Conservation (phyloP, 2,888 invertebrate species). For the Dryococelus australis region DNA sequence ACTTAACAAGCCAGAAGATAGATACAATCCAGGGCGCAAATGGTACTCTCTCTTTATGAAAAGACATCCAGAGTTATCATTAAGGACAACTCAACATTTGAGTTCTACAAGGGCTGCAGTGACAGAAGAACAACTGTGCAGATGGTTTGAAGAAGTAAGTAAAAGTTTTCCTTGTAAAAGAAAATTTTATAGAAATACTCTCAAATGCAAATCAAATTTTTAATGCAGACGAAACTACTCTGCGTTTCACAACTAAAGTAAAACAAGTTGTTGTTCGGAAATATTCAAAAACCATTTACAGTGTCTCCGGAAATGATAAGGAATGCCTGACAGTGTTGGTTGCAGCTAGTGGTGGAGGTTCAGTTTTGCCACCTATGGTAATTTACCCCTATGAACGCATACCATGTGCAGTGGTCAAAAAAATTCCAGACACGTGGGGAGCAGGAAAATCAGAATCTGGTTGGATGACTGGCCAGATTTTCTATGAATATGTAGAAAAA, state of each 20-base stretch:
- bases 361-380: conserved; percentile 44
- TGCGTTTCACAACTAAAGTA: conserved; percentile 54
- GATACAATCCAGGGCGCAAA: conserved; percentile 47
- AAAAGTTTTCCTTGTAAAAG: conserved; percentile 49
- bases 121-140: conserved; percentile 50
- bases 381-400: conserved; percentile 46
- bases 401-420: conserved; percentile 44
- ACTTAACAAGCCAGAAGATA: conserved; percentile 37
- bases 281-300: conserved; percentile 45
- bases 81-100: conserved; percentile 52
- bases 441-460: conserved; percentile 46
- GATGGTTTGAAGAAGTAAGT: conserved; percentile 53
- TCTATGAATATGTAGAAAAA: conserved; percentile 47
- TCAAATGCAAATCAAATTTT: conserved; percentile 55
- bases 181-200: conserved; percentile 48
- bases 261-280: conserved; percentile 52
- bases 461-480: conserved; percentile 47
- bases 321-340: conserved; percentile 51
- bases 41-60: conserved; percentile 55
- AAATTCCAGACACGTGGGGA: conserved; percentile 44
- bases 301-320: conserved; percentile 51
- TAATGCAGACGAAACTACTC: too few relatives aligned
- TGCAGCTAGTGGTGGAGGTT: conserved; percentile 50
- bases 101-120: conserved; percentile 49
- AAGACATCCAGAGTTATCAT: conserved; percentile 52